Evolutionary conservation across 2,797 vertebrate species (phyloP).

Genomic region (Galago senegalensis): DNA sequence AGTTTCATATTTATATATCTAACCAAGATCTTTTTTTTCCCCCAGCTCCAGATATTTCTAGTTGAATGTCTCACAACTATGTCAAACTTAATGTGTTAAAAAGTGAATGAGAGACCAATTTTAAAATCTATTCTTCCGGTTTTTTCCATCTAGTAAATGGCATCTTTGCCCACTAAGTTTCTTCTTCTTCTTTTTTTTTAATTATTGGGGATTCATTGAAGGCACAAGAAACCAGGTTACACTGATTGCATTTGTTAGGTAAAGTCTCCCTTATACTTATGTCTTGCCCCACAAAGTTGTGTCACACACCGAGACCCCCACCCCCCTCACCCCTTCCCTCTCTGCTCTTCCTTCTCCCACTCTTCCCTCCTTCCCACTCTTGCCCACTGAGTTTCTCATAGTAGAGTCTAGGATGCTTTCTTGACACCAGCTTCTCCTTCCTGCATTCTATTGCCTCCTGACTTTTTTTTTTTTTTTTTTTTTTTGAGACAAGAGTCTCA

Average conservation of each 20-base stretch:
- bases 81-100: conserved; percentile 44
- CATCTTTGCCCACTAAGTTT: background rate
- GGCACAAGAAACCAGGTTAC: no score
- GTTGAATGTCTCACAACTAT: conserved; percentile 12
- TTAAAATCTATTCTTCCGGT: background rate
- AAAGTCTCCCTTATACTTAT: no score
- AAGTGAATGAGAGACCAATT: conserved; percentile 41
- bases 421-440: background rate
- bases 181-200: background rate
- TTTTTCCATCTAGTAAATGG: conserved; percentile 34
- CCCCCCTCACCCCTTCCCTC: no score
- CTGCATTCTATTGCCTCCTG: background rate
- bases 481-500: background rate
- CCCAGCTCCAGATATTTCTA: conserved; percentile 51
- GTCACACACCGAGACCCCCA: no score
- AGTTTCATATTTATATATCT: conserved; percentile 52
- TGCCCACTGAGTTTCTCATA: background rate
- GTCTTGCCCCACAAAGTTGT: no score
- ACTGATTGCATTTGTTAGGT: no score
- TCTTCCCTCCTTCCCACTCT: background rate
- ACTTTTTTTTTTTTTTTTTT: background rate
- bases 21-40: conserved; percentile 10
- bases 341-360: no score
- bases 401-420: background rate
- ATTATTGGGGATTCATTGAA: no score